phyloP scores from a whole-genome alignment of 2,888 invertebrate species.

The Ophion costatus region DNA sequence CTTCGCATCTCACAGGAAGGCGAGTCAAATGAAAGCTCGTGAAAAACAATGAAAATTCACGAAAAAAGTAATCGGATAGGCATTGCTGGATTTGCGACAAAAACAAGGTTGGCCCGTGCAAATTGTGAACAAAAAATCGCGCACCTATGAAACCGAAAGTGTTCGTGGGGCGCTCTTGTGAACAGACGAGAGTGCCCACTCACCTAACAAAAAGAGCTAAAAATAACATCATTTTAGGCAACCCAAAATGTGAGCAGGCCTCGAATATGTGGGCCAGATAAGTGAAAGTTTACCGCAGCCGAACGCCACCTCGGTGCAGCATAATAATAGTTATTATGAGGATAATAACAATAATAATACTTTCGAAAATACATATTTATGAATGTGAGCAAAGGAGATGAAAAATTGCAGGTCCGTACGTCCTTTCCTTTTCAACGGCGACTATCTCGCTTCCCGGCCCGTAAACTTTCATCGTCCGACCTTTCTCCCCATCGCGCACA shows the following conservation, averaged over 20 bases:
- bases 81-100: neutral
- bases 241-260: conserved; percentile 39
- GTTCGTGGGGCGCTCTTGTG: neutral
- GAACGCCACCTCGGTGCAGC: neutral
- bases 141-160: conserved; percentile 40
- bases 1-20: too few species aligned
- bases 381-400: neutral
- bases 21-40: too few species aligned
- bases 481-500: conserved; percentile 69
- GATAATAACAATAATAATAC: conserved; percentile 10
- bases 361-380: neutral
- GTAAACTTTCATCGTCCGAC: conserved; percentile 77
- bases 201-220: conserved; percentile 18
- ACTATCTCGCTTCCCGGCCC: conserved; percentile 51
- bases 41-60: too few species aligned
- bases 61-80: neutral
- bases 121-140: too few species aligned
- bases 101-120: neutral
- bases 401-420: neutral
- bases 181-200: neutral
- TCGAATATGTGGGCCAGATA: conserved; percentile 72
- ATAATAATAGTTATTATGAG: neutral
- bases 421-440: conserved; percentile 4
- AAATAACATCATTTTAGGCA: conserved; percentile 21
- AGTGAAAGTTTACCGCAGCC: conserved; percentile 77